Conservation (phyloP, 2,113 vertebrate genomes). For the Lycaon pictus region DNA sequence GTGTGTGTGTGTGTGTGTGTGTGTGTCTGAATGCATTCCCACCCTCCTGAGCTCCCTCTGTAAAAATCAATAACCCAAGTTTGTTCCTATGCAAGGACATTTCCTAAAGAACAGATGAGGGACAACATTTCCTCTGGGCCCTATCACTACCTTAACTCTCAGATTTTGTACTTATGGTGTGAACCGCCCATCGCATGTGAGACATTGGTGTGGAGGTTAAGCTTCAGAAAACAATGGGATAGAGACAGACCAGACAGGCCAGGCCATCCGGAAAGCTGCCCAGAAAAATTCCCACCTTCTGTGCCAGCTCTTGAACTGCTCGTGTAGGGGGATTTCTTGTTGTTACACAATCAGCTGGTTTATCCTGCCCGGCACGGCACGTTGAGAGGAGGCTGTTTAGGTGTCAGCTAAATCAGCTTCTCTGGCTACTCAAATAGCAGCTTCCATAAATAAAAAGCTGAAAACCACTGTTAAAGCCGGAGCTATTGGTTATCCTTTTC, state of each 20-base stretch:
- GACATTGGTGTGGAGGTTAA: neutral
- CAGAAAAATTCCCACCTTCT: conserved; percentile 36
- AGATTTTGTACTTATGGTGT: neutral
- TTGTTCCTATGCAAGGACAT: neutral
- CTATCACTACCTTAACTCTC: neutral
- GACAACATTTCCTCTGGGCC: neutral
- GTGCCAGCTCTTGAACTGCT: conserved; percentile 10
- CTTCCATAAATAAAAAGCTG: neutral
- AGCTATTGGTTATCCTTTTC: neutral
- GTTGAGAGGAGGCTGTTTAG: neutral
- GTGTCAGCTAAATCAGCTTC: neutral
- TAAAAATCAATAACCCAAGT: conserved; percentile 51
- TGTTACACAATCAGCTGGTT: neutral
- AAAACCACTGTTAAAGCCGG: neutral
- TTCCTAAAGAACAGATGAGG: conserved; percentile 13
- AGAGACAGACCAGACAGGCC: neutral
- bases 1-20: neutral
- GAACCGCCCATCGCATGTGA: neutral
- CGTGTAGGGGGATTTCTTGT: neutral
- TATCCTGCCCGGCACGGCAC: neutral
- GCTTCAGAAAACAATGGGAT: neutral
- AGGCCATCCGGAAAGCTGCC: neutral
- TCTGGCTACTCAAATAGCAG: neutral
- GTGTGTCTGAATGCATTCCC: neutral
- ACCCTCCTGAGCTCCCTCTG: neutral